A percentile compares a stretch with the other conserved stretches of the same genome.
phyloP scores from a whole-genome alignment of 2,797 vertebrate genomes.

The Lithobates pipiens region DNA sequence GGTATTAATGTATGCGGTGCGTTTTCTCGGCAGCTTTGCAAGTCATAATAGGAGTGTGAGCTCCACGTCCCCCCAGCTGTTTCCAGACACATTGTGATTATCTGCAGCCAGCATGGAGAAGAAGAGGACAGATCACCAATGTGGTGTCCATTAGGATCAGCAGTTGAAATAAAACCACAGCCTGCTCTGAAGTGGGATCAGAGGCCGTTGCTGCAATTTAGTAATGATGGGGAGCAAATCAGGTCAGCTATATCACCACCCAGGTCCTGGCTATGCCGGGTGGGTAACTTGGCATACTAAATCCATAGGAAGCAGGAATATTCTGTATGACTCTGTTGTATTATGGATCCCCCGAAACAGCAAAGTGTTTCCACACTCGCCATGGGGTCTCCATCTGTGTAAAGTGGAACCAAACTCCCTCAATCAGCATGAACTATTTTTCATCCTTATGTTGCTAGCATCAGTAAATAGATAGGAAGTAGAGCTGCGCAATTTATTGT shows the following conservation, averaged over 20 bases:
- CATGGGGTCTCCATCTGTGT: no score
- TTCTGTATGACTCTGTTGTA: no score
- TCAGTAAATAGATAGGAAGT: no score
- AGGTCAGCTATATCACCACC: not conserved
- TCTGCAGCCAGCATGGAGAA: not conserved
- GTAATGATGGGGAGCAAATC: not conserved
- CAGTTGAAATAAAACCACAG: not conserved
- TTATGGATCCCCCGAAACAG: no score
- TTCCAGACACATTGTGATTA: not conserved
- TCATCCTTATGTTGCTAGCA: no score
- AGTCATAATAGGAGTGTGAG: not conserved
- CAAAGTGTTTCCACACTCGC: no score
- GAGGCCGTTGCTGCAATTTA: not conserved
- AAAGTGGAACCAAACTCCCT: no score
- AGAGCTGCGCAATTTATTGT: no score
- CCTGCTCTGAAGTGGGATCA: not conserved
- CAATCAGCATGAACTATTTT: no score
- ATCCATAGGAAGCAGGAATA: no score
- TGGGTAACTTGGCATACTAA: no score
- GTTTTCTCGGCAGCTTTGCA: not conserved
- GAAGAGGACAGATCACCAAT: not conserved
- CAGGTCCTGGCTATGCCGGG: no score
- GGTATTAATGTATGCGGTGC: conserved; percentile 32
- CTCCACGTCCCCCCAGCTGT: not conserved
- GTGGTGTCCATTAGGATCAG: not conserved